Evolutionary conservation across 2,888 invertebrate genomes (phyloP), one percentile per base, ranked within the genome.

Genomic region (Auanema sp.): DNA sequence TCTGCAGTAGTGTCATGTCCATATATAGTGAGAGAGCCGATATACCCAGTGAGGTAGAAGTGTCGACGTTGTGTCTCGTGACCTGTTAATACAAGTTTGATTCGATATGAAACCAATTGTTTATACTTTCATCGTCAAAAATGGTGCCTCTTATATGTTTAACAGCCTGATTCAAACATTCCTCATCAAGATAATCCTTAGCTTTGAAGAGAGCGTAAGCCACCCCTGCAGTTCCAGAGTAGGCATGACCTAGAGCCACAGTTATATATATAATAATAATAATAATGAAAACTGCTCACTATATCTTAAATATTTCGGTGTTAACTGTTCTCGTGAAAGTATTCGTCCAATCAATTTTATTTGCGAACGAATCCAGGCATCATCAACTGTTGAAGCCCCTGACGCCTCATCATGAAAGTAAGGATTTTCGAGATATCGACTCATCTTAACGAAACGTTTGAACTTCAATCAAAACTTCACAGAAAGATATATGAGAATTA

Each of bases 151-250:
- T 33, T 5, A 58, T 18, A 6, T 50, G n/a, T 16, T 1, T 49
- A 40, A 49, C n/a, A 14, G 49, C 58, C 16, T 33, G 25, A 18
- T 58, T 51, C 16, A 40, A 8, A 40, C 47, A 50, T 16, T 49
- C 14, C 16, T 49, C 21, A 49, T 51, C 58, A 11, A 58, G 14
- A 50, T 24, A 16, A 12, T 23, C 18, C 11, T 49, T 18, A 10
- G 50, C 49, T n/a, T 33, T 33, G 10, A 47, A 21, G 33, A 50
- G 51, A 33, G 58, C 23, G 21, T 49, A 58, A 24, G 58, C 25
- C 5, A 58, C 49, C 11, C 58, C 58, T 50, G 40, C 51, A 21
- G 23, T 23, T 21, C 58, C 58, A 10, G 58, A 50, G 40, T 58
- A 58, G n/a, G 58, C 50, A 49, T 58, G 16, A 24, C 16, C 58